Evolutionary conservation across 2,113 vertebrate species (phyloP), one percentile per base, ranked within the genome.

Genomic region (Taxidea taxus): DNA sequence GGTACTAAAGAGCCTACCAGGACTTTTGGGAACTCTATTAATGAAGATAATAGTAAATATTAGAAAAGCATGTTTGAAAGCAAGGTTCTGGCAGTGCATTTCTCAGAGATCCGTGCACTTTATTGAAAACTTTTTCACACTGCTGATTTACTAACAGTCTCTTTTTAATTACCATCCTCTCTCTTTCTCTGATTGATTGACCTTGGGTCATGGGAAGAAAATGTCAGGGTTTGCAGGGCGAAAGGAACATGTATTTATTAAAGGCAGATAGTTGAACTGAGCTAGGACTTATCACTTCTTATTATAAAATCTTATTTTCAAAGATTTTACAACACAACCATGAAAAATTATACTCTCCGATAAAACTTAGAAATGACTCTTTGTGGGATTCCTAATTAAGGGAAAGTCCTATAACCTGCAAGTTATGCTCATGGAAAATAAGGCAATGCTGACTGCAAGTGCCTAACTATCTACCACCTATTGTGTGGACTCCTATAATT

Each of bases 51-150:
- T 98, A 99, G 99, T 98, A 98, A 98, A 98, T 98, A 99, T 99
- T 99, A 99, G 98, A 99, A 98, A 99, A 98, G 98, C 98, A 97
- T 98, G 98, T 99, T 99, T 99, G 98, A 99, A 99, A 99, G 99
- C 98, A 98, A 98, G 92, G 97, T 98, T 98, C 98, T 98, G 97
- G 98, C 96, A 97, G 98, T 95, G 1, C 98, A 98, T 99, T 99
- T 99, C 98, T 98, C 98, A 94, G 92, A 94, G 98, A 97, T 98
- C 98, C 98, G 98, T 21, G 7, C 37, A 25, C 98, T 99, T 99
- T 99, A 99, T 99, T 99, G 99, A 98, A 99, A 99, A 98, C 99
- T 98, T 99, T 98, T 98, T 98, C 97, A 97, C 49, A 97, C 97
- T 87, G 97, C 37, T 91, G 97, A 98, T 97, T 97, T 98, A 98